phyloP scores from a whole-genome alignment of 2,888 invertebrate species.

The Eristalis pertinax region DNA sequence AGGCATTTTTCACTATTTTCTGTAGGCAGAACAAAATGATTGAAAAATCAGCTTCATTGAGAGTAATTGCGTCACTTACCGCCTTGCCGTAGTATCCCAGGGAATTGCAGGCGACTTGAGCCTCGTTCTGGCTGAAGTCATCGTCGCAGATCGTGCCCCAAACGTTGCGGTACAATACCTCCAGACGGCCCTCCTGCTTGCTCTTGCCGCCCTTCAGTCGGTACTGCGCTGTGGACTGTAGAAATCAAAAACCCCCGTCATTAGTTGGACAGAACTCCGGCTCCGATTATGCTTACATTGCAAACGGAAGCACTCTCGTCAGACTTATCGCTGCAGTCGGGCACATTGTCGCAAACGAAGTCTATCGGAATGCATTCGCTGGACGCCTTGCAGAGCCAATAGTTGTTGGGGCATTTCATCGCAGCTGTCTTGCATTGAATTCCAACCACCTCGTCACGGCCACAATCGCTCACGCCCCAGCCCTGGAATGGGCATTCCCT shows the following conservation, averaged over 20 bases:
- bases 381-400: slow-evolving; percentile 85
- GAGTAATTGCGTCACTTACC: slow-evolving; percentile 69
- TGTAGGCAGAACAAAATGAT: slow-evolving; percentile 47
- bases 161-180: slow-evolving; percentile 86
- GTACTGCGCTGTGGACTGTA: slow-evolving; percentile 82
- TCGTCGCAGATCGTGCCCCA: slow-evolving; percentile 92
- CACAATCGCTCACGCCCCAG: slow-evolving; percentile 89
- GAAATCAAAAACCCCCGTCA: not conserved
- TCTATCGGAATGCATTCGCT: slow-evolving; percentile 84
- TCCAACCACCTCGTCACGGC: slow-evolving; percentile 86
- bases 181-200: slow-evolving; percentile 85
- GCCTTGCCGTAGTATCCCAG: slow-evolving; percentile 83
- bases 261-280: not conserved
- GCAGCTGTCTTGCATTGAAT: slow-evolving; percentile 85
- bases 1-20: slow-evolving; percentile 78
- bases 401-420: slow-evolving; percentile 83
- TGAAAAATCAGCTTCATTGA: not conserved
- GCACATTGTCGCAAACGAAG: slow-evolving; percentile 86
- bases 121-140: slow-evolving; percentile 86
- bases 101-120: slow-evolving; percentile 84
- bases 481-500: slow-evolving; percentile 87
- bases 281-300: slow-evolving; percentile 81
- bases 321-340: slow-evolving; percentile 85
- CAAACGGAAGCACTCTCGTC: slow-evolving; percentile 85
- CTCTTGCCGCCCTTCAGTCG: slow-evolving; percentile 84